phyloP scores from a whole-genome alignment of 2,797 vertebrate genomes.

The Prionace glauca region DNA sequence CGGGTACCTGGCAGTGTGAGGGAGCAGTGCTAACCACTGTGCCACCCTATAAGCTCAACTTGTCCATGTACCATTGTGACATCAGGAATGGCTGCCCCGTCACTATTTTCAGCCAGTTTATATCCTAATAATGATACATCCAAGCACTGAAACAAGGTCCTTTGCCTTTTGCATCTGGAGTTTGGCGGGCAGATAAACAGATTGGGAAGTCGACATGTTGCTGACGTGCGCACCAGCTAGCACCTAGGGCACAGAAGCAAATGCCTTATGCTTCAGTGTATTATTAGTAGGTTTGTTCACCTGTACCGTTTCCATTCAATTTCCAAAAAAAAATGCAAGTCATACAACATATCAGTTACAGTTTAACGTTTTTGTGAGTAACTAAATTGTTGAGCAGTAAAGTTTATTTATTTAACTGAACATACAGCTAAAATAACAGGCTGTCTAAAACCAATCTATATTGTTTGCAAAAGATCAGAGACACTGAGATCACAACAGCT shows the following conservation, averaged over 20 bases:
- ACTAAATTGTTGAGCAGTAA: neutral
- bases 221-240: neutral
- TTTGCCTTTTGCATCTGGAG: neutral
- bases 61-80: neutral
- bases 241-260: neutral
- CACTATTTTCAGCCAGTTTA: neutral
- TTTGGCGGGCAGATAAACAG: neutral
- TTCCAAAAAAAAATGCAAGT: neutral
- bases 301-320: neutral
- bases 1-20: too few species aligned
- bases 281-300: neutral
- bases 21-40: too few species aligned
- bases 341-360: neutral
- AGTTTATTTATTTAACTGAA: neutral
- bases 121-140: neutral
- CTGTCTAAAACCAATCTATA: neutral
- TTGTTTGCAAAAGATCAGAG: neutral
- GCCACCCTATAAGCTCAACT: neutral
- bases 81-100: neutral
- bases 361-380: neutral
- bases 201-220: neutral
- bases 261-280: neutral
- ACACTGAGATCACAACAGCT: neutral
- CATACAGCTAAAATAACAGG: neutral
- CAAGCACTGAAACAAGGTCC: neutral